These are phyloP conservation scores for Gnatocerus cornutus DNA, from an alignment of 2,888 invertebrate genomes.

Conservation along the genomic window DNA sequence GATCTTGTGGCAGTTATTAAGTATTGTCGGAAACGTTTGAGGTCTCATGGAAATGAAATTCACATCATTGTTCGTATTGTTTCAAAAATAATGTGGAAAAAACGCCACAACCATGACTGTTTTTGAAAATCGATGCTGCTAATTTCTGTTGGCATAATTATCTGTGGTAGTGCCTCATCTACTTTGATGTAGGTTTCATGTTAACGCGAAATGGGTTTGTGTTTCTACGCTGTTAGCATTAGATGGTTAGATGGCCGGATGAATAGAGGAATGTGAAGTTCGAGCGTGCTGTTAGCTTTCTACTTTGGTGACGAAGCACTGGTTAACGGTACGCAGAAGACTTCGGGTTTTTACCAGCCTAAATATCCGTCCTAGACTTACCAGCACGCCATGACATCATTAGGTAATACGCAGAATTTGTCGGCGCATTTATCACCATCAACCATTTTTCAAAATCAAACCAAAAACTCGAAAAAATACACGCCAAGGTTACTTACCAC, in stretches of 20 bases:
- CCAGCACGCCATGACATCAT: constrained; percentile 5
- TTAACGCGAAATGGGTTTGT: constrained; percentile 3
- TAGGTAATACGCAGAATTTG: not conserved
- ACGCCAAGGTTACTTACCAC: constrained; percentile 7
- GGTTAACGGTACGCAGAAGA: constrained; percentile 42
- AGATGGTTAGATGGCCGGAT: constrained; percentile 30
- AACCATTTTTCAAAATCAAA: not conserved
- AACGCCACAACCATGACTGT: not conserved
- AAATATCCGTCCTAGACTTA: constrained; percentile 39
- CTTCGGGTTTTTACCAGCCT: constrained; percentile 43
- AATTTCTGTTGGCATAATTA: not conserved
- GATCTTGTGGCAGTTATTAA: constrained; percentile 23
- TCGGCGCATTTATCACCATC: not conserved
- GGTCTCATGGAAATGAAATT: constrained; percentile 30
- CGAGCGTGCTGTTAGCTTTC: constrained; percentile 40
- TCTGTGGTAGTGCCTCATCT: too few species aligned
- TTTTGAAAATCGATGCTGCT: not conserved
- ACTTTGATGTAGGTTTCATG: not conserved
- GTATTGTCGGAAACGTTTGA: constrained; percentile 31
- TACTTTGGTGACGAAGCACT: constrained; percentile 39
- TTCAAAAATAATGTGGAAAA: too few species aligned
- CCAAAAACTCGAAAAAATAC: too few species aligned
- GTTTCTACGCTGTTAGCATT: constrained; percentile 1
- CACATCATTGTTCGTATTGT: constrained; percentile 39
- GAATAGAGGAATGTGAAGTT: constrained; percentile 36